Evolutionary conservation across 2,113 vertebrate genomes (phyloP).

Genomic region (Clupea harengus): DNA sequence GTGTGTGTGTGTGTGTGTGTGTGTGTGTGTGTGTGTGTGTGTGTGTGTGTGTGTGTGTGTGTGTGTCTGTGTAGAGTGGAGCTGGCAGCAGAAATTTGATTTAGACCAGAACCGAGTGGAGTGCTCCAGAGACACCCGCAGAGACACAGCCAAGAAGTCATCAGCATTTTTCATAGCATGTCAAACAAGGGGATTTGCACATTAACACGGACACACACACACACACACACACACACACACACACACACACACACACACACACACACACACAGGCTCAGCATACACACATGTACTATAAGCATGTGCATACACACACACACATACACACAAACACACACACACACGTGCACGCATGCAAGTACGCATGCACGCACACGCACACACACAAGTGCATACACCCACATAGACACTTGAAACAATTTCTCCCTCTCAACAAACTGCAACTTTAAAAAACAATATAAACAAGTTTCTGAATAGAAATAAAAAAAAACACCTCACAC

Average conservation of each 20-base stretch:
- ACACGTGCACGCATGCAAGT: not conserved
- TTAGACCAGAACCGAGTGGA: not conserved
- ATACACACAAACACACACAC: no score
- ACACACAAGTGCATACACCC: no score
- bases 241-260: not conserved
- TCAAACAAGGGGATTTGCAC: not conserved
- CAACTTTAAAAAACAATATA: no score
- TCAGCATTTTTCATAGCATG: not conserved
- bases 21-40: not conserved
- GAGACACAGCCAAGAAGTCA: not conserved
- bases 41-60: not conserved
- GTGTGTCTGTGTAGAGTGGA: not conserved
- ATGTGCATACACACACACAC: no score
- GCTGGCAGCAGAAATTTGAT: not conserved
- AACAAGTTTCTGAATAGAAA: no score
- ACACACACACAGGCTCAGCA: not conserved
- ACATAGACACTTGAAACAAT: not conserved
- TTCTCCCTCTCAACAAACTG: no score
- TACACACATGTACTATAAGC: no score
- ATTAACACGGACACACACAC: not conserved
- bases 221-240: not conserved
- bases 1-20: conserved; percentile 19
- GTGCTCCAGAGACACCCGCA: not conserved
- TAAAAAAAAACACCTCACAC: no score
- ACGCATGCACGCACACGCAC: not conserved